phyloP scores from a whole-genome alignment of 2,797 vertebrate genomes.

The Malacoctenus gilli region DNA sequence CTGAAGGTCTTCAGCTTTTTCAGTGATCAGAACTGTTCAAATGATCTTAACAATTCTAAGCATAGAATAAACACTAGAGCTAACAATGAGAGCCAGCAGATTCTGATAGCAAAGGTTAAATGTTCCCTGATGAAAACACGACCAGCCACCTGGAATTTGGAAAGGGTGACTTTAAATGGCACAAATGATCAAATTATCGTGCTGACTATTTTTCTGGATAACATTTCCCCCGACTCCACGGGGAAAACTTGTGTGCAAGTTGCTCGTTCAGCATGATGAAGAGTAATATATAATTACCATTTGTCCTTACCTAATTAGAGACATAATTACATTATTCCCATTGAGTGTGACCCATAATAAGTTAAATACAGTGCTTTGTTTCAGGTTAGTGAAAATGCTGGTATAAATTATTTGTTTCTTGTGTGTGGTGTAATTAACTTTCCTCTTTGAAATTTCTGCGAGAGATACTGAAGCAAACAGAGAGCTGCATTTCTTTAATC shows the following conservation, averaged over 20 bases:
- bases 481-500: constrained; percentile 25
- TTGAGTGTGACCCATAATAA: constrained; percentile 48
- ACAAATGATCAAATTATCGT: constrained; percentile 66
- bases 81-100: constrained; percentile 69
- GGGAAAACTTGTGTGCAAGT: constrained; percentile 29
- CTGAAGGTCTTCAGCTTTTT: too few species aligned
- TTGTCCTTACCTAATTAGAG: constrained; percentile 30
- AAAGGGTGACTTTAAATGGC: constrained; percentile 47
- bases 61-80: constrained; percentile 24
- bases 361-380: constrained; percentile 39
- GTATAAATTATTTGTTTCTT: constrained; percentile 67
- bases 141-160: constrained; percentile 61
- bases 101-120: constrained; percentile 44
- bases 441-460: constrained; percentile 48
- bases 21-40: constrained; percentile 65
- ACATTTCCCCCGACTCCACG: too few species aligned
- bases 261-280: constrained; percentile 28
- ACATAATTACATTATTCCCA: constrained; percentile 33
- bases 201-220: constrained; percentile 51
- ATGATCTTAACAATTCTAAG: constrained; percentile 46
- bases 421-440: constrained; percentile 66
- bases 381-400: constrained; percentile 47
- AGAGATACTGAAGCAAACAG: constrained; percentile 38
- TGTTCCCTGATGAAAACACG: constrained; percentile 59
- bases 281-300: constrained; percentile 42